Percentiles rank a stretch among this genome's conserved stretches.
Conservation (phyloP, 1,140 invertebrate species). For the Pseudomyrmex flavicornis region DNA sequence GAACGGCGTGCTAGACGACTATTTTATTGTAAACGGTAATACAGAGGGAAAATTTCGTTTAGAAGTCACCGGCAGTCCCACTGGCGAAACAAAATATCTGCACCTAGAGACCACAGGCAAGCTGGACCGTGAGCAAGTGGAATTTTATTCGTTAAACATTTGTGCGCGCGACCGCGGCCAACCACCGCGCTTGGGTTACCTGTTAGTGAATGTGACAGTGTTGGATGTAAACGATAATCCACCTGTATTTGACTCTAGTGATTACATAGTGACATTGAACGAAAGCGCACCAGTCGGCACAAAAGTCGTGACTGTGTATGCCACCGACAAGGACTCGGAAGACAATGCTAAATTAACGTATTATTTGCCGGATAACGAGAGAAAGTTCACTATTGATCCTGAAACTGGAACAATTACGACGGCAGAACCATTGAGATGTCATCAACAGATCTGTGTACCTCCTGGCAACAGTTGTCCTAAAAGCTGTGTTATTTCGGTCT, state of each 20-base stretch:
- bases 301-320: constrained; percentile 94
- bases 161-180: constrained; percentile 94
- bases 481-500: constrained; percentile 97
- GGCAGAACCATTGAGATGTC: constrained; percentile 91
- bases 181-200: constrained; percentile 92
- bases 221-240: constrained; percentile 98
- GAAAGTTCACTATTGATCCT: constrained; percentile 95
- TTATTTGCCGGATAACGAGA: constrained; percentile 93
- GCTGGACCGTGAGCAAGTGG: constrained; percentile 94
- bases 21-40: constrained; percentile 95
- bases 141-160: constrained; percentile 94
- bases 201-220: constrained; percentile 95
- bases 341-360: constrained; percentile 97
- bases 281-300: constrained; percentile 96
- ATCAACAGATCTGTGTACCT: constrained; percentile 88
- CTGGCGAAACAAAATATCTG: constrained; percentile 94
- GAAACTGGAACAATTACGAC: constrained; percentile 95
- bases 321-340: constrained; percentile 95
- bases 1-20: constrained; percentile 94
- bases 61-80: constrained; percentile 94
- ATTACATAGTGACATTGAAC: constrained; percentile 95
- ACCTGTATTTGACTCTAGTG: constrained; percentile 96
- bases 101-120: constrained; percentile 96
- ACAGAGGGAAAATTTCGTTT: constrained; percentile 94
- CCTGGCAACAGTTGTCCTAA: constrained; percentile 90